Conservation (phyloP, 2,888 invertebrate species). For the Andrena minutula region DNA sequence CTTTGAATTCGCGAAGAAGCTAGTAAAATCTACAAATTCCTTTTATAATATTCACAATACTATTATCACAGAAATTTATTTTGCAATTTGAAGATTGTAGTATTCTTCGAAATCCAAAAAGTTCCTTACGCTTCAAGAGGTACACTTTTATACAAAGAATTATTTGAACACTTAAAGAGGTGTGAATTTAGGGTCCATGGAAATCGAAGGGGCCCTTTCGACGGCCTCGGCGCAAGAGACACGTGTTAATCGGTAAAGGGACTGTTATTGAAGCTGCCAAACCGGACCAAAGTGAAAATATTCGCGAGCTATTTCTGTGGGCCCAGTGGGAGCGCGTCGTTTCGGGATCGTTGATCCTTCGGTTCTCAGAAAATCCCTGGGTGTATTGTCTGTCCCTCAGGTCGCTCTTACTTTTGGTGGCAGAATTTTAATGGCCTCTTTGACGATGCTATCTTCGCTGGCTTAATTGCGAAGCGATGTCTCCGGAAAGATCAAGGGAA, state of each 20-base stretch:
- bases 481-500: neutral
- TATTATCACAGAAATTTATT: neutral
- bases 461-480: slow-evolving; percentile 54
- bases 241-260: slow-evolving; percentile 73
- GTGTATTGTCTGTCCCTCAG: slow-evolving; percentile 12
- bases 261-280: slow-evolving; percentile 75
- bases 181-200: neutral
- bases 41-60: no score
- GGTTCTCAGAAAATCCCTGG: slow-evolving; percentile 10
- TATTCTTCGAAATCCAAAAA: no score
- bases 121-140: no score
- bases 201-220: neutral
- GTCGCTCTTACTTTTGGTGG: slow-evolving; percentile 1
- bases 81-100: neutral
- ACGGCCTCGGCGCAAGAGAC: neutral
- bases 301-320: slow-evolving; percentile 48
- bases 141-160: no score
- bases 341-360: slow-evolving; percentile 4
- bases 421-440: slow-evolving; percentile 14
- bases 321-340: slow-evolving; percentile 8
- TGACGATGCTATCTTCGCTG: slow-evolving; percentile 8
- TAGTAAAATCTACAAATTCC: no score
- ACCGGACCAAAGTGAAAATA: slow-evolving; percentile 80
- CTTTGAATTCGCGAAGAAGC: neutral
- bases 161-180: no score